phyloP scores from a whole-genome alignment of 2,113 vertebrate genomes.

The Alethe castanea region DNA sequence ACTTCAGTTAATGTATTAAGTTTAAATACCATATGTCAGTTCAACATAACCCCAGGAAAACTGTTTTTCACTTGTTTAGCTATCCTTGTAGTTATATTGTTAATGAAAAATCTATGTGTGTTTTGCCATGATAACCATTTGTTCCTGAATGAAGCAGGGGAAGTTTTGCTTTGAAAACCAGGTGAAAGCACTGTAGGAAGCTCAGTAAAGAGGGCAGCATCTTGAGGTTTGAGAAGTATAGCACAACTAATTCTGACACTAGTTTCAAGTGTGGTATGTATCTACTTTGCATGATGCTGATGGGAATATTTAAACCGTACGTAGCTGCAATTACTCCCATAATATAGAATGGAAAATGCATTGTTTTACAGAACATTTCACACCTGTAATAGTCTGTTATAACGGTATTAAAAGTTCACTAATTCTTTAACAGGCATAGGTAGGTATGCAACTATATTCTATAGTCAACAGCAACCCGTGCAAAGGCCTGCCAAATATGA shows the following conservation, averaged over 20 bases:
- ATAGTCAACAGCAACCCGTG: background rate
- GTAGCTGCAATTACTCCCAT: background rate
- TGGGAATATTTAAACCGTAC: background rate
- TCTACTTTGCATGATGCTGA: background rate
- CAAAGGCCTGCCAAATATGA: background rate
- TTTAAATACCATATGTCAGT: too few relatives aligned
- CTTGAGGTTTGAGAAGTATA: background rate
- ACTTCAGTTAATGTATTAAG: too few relatives aligned
- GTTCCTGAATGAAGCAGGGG: too few relatives aligned
- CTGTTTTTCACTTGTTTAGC: too few relatives aligned
- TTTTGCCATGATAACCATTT: too few relatives aligned
- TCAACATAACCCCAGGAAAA: too few relatives aligned
- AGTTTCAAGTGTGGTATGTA: background rate
- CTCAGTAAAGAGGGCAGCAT: background rate
- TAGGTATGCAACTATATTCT: background rate
- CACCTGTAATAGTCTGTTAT: background rate
- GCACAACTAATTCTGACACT: background rate
- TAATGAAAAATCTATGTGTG: too few relatives aligned
- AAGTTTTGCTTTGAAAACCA: too few relatives aligned
- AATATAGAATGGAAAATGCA: background rate
- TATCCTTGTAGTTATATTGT: too few relatives aligned
- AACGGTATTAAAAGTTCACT: background rate
- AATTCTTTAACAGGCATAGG: background rate
- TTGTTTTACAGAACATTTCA: background rate
- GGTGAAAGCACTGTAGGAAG: background rate